Conservation (phyloP, 2,888 invertebrate species). For the Dasysyrphus tricinctus region DNA sequence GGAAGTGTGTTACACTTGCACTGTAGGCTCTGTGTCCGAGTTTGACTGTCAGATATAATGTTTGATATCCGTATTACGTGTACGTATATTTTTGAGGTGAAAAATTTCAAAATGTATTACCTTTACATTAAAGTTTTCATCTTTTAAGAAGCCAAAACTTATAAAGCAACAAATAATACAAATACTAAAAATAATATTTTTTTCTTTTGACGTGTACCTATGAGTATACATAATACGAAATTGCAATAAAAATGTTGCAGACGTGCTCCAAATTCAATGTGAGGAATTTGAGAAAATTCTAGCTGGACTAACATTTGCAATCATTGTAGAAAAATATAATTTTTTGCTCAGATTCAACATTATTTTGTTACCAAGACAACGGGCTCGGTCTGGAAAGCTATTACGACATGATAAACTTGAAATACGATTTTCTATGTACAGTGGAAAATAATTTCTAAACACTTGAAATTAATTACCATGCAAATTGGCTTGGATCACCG, state of each 20-base stretch:
- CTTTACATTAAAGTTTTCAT: too few relatives aligned
- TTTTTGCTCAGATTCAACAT: background rate
- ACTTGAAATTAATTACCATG: too few relatives aligned
- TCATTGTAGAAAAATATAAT: background rate
- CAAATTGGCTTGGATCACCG: too few relatives aligned
- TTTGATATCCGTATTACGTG: constrained; percentile 11
- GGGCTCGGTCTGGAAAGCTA: background rate
- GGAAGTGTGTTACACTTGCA: constrained; percentile 42
- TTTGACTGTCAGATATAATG: background rate
- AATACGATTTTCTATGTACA: background rate
- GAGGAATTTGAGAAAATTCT: background rate
- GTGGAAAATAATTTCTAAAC: too few relatives aligned
- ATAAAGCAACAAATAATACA: background rate
- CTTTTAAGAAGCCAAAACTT: background rate
- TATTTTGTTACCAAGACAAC: background rate
- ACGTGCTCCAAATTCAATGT: background rate
- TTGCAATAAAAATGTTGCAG: background rate
- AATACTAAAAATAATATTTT: too few relatives aligned
- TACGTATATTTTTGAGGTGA: background rate
- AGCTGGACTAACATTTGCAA: background rate
- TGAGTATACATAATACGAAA: too few relatives aligned
- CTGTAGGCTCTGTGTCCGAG: background rate
- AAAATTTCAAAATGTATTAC: background rate
- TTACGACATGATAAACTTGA: too few relatives aligned
- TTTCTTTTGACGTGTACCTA: too few relatives aligned